Percentiles rank a stretch among this genome's conserved stretches.
These are phyloP conservation scores for Psilopsiagon aurifrons DNA, from an alignment of 2,113 vertebrate species.

Conservation along the genomic window DNA sequence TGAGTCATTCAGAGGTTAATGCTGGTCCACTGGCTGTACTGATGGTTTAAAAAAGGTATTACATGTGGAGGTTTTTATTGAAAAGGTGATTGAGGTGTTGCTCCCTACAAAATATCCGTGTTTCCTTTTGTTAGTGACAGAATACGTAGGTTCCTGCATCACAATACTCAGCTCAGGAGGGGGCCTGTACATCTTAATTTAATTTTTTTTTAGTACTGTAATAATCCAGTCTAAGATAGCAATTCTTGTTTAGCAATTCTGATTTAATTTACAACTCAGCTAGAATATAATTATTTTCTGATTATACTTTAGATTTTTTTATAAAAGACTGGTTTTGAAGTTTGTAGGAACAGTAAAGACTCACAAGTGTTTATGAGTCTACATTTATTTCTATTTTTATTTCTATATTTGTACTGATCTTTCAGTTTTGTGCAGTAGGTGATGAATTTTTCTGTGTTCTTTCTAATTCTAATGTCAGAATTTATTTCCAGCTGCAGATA, in stretches of 20 bases:
- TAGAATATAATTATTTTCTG: constrained; percentile 70
- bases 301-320: constrained; percentile 39
- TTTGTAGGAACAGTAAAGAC: neutral
- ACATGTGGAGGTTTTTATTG: neutral
- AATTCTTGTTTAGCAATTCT: constrained; percentile 61
- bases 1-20: neutral
- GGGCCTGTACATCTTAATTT: neutral
- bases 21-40: neutral
- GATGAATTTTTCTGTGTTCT: neutral
- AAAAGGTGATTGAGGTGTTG: neutral
- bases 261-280: constrained; percentile 68
- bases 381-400: neutral
- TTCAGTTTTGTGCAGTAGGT: neutral
- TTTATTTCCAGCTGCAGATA: neutral
- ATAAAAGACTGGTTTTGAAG: constrained; percentile 13
- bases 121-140: neutral
- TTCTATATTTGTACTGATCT: neutral
- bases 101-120: neutral
- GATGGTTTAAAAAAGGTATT: neutral
- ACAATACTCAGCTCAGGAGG: constrained; percentile 6
- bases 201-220: neutral
- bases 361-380: neutral
- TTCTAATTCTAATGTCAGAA: neutral
- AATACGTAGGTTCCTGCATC: neutral
- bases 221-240: constrained; percentile 25